phyloP scores from a whole-genome alignment of 1,140 invertebrate genomes.

The Telenomus remus region DNA sequence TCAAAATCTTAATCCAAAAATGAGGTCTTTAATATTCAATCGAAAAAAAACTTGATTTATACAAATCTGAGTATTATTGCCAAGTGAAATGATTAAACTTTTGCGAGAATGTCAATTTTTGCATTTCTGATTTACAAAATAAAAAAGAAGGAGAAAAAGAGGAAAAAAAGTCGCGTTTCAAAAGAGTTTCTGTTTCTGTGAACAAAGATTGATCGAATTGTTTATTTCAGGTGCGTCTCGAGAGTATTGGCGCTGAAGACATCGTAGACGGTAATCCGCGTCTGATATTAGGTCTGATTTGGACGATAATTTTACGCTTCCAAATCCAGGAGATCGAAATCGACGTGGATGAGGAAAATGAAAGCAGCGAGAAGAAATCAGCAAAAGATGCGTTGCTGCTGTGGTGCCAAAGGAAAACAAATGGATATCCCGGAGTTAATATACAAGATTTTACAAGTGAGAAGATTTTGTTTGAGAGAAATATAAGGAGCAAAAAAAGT shows the following conservation, averaged over 20 bases:
- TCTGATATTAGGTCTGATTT: constrained; percentile 97
- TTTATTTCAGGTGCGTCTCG: constrained; percentile 86
- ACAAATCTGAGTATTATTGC: background rate
- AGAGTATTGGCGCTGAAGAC: constrained; percentile 99
- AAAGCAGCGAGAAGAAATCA: constrained; percentile 98
- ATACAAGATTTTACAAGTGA: constrained; percentile 85
- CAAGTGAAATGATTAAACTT: background rate
- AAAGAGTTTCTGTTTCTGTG: background rate
- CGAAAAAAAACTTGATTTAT: background rate
- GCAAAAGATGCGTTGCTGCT: constrained; percentile 98
- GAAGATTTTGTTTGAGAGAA: background rate
- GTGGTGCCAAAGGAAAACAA: constrained; percentile 99
- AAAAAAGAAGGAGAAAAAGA: too few relatives aligned
- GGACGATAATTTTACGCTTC: constrained; percentile 98
- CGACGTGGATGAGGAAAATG: constrained; percentile 97
- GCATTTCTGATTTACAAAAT: too few relatives aligned
- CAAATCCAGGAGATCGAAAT: constrained; percentile 99
- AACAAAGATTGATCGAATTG: background rate
- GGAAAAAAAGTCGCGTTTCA: background rate
- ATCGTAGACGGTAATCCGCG: constrained; percentile 98
- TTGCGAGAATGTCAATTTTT: too few relatives aligned
- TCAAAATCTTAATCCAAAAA: background rate
- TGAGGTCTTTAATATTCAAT: background rate
- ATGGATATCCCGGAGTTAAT: constrained; percentile 91
- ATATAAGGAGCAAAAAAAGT: background rate